Conservation (phyloP, 64 coral and sea anemone genomes). For the Catalaphyllia jardinei region DNA sequence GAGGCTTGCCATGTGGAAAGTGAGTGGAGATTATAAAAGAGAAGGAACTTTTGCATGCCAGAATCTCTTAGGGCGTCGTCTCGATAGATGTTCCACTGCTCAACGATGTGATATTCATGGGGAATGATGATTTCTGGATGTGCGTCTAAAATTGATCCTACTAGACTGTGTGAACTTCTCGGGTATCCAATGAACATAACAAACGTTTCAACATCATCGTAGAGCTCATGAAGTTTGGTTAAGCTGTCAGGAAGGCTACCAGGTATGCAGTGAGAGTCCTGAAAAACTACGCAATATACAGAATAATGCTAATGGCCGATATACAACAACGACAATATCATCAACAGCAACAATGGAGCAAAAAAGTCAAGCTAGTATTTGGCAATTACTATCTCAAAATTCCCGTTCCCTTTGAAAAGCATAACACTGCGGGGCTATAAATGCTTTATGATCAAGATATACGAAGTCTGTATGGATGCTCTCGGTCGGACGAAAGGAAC, state of each 20-base stretch:
- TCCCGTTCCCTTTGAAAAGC: too few species aligned
- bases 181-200: slow-evolving; percentile 91
- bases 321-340: background rate
- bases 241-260: slow-evolving; percentile 7
- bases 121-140: slow-evolving; percentile 87
- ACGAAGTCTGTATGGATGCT: too few species aligned
- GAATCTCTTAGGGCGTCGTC: background rate
- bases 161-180: slow-evolving; percentile 80
- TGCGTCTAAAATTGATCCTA: slow-evolving; percentile 85
- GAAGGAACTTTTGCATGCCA: slow-evolving; percentile 24
- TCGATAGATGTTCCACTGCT: slow-evolving; percentile 21
- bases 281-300: background rate
- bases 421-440: too few species aligned
- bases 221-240: slow-evolving; percentile 20
- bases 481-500: too few species aligned
- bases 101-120: slow-evolving; percentile 80
- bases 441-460: too few species aligned
- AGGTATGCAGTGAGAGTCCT: background rate
- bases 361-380: too few species aligned
- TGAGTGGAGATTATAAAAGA: slow-evolving; percentile 37
- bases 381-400: too few species aligned
- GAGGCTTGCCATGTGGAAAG: slow-evolving; percentile 38
- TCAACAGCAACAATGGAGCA: background rate
- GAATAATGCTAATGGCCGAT: background rate
- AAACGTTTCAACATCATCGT: slow-evolving; percentile 77